Percentiles rank a stretch among this genome's conserved stretches.
Evolutionary conservation across 2,888 invertebrate genomes (phyloP).

Genomic region (Plebejus anna): DNA sequence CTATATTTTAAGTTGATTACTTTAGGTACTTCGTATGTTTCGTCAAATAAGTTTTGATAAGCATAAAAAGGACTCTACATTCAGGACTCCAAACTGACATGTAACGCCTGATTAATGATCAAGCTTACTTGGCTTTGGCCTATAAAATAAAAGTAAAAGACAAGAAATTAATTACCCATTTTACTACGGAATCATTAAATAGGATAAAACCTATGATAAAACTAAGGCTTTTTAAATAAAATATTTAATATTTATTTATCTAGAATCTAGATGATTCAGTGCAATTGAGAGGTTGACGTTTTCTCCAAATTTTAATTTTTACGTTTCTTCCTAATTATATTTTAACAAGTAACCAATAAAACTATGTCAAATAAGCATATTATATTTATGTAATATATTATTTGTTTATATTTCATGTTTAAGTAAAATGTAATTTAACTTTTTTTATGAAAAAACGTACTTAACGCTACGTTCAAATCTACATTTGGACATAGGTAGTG

Average conservation of each 20-base stretch:
- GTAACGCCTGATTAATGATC: background rate
- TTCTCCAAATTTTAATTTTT: constrained; percentile 12
- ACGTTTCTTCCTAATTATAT: constrained; percentile 16
- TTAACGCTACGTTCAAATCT: background rate
- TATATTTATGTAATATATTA: background rate
- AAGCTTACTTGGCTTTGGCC: background rate
- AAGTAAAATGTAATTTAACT: background rate
- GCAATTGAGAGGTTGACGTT: constrained; percentile 6
- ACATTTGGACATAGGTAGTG: no score
- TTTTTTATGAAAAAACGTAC: background rate
- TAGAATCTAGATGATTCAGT: background rate
- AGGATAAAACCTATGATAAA: background rate
- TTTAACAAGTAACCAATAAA: background rate
- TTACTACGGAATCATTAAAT: background rate
- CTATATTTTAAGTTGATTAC: no score
- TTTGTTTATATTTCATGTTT: constrained; percentile 12
- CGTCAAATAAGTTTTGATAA: background rate
- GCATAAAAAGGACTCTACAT: background rate
- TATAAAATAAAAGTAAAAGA: background rate
- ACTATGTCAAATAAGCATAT: constrained; percentile 13
- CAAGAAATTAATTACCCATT: background rate
- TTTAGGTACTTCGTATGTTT: no score
- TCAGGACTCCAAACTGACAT: background rate
- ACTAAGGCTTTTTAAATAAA: background rate
- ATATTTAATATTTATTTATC: background rate